Evolutionary conservation across 2,888 invertebrate species (phyloP).

Genomic region (Nysson spinosus): DNA sequence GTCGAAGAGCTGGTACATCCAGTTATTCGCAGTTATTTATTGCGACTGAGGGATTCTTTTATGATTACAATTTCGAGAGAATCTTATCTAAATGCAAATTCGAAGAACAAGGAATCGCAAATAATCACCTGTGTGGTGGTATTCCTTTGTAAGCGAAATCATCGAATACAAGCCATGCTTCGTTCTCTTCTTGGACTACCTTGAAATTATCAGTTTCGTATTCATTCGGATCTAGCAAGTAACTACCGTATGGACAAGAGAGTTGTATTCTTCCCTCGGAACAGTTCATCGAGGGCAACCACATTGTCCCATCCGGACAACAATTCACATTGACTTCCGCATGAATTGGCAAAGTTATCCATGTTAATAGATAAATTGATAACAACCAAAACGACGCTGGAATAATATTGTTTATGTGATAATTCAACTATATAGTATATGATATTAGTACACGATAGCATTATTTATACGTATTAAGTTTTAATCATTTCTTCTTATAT

Average conservation of each 20-base stretch:
- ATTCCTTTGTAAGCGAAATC: constrained; percentile 16
- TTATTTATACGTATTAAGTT: too few relatives aligned
- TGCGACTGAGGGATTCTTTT: neutral
- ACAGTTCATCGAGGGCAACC: constrained; percentile 46
- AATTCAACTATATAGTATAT: too few relatives aligned
- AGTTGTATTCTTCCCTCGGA: constrained; percentile 60
- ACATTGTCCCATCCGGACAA: constrained; percentile 43
- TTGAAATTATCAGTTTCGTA: constrained; percentile 21
- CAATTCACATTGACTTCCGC: constrained; percentile 45
- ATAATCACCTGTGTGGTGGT: constrained; percentile 37
- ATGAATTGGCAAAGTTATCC: constrained; percentile 8
- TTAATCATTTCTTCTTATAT: too few relatives aligned
- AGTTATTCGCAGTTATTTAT: neutral
- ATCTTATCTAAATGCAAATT: neutral
- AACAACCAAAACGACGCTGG: constrained; percentile 33
- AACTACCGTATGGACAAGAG: constrained; percentile 60
- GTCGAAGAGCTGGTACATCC: neutral
- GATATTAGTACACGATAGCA: too few relatives aligned
- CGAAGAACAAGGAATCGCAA: too few relatives aligned
- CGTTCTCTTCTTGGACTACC: constrained; percentile 4
- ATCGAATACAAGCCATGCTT: constrained; percentile 16
- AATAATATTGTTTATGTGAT: too few relatives aligned
- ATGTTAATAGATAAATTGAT: constrained; percentile 36
- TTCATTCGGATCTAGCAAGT: constrained; percentile 56
- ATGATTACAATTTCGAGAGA: too few relatives aligned